phyloP scores from a whole-genome alignment of 1,140 invertebrate genomes.

The Papilio glaucus region DNA sequence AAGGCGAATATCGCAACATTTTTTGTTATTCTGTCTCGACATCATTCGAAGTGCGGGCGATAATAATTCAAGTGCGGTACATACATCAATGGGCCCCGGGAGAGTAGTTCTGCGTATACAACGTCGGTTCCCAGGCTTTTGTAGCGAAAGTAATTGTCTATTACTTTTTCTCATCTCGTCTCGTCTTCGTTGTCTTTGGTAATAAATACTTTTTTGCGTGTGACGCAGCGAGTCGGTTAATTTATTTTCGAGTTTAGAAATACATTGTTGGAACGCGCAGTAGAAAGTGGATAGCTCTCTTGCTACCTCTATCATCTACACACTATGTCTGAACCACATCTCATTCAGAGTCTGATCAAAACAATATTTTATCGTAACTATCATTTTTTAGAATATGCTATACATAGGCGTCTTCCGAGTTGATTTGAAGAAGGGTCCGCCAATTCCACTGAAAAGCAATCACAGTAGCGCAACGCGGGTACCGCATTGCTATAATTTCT shows the following conservation, averaged over 20 bases:
- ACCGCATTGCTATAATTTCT: background rate
- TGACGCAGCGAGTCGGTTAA: background rate
- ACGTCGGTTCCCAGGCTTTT: constrained; percentile 22
- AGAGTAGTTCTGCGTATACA: constrained; percentile 7
- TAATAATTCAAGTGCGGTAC: constrained; percentile 1
- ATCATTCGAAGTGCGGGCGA: constrained; percentile 8
- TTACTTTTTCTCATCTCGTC: constrained; percentile 33
- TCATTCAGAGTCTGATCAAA: too few species aligned
- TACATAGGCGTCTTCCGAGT: too few species aligned
- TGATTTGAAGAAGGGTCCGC: too few species aligned
- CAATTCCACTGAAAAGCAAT: background rate
- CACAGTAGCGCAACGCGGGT: background rate
- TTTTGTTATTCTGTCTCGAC: background rate
- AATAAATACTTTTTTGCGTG: constrained; percentile 30
- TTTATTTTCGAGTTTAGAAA: constrained; percentile 6
- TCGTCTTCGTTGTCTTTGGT: constrained; percentile 25
- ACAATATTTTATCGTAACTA: too few species aligned
- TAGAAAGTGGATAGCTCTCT: too few species aligned
- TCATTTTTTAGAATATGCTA: too few species aligned
- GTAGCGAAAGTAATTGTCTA: constrained; percentile 31
- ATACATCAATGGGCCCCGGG: constrained; percentile 24
- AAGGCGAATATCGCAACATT: constrained; percentile 4
- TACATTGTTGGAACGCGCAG: too few species aligned
- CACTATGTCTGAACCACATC: too few species aligned
- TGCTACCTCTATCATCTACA: too few species aligned